Percentiles rank a stretch among this genome's conserved stretches.
These are phyloP conservation scores for Indicator indicator DNA, from an alignment of 2,113 vertebrate species.

Conservation along the genomic window DNA sequence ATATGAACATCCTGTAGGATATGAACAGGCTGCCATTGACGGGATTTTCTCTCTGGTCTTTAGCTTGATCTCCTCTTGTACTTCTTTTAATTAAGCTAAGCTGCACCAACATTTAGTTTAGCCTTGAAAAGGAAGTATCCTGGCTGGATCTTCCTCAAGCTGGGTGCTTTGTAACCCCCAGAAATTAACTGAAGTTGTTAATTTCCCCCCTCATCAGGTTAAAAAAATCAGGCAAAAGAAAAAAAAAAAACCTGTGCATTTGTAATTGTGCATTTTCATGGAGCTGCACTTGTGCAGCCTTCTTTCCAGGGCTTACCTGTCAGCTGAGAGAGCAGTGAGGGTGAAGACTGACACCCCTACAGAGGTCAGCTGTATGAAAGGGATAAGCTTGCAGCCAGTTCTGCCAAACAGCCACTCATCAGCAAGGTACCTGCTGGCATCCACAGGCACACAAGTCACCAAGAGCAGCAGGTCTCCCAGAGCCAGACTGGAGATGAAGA, in stretches of 20 bases:
- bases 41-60: background rate
- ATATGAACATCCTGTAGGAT: background rate
- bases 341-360: slow-evolving; percentile 98
- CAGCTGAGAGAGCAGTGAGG: slow-evolving; percentile 93
- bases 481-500: slow-evolving; percentile 95
- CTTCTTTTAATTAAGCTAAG: slow-evolving; percentile 13
- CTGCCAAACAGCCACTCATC: slow-evolving; percentile 95
- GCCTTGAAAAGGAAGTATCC: background rate
- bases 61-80: background rate
- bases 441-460: slow-evolving; percentile 95
- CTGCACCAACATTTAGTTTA: background rate
- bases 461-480: slow-evolving; percentile 92
- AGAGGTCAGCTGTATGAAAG: slow-evolving; percentile 96
- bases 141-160: background rate
- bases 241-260: background rate
- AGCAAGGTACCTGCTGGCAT: slow-evolving; percentile 92
- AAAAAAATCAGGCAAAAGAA: background rate
- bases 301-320: slow-evolving; percentile 84
- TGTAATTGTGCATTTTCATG: background rate
- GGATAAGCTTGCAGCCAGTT: slow-evolving; percentile 93
- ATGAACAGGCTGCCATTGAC: background rate
- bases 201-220: background rate
- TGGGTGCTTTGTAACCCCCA: background rate
- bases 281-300: background rate
- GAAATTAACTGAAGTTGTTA: background rate